Evolutionary conservation across 2,797 vertebrate genomes (phyloP), one percentile per base, ranked within the genome.

Genomic region (Bradypodion ventrale): DNA sequence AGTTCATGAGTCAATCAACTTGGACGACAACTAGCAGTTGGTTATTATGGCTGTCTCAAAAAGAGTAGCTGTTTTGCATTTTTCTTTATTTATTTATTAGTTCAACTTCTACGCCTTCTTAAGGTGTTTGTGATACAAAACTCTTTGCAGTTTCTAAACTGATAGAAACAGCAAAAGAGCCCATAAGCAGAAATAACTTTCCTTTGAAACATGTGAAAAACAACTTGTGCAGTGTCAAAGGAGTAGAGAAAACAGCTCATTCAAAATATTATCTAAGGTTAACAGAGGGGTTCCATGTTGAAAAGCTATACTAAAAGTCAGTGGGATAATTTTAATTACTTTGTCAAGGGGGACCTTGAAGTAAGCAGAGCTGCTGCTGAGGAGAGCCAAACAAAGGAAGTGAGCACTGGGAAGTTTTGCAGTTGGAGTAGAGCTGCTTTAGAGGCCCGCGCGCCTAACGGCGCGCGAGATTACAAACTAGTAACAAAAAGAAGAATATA

Each of bases 171-270:
- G 13, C 7, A 70, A 80, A 70, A 44, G 29, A 44, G 29, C 7
- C 27, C n/a, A 44, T 46, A 21, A 42, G 27, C 44, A 1, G 13
- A 59, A 2, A 16, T 2, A 56, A n/a, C 46, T 32, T 42, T 87
- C 0, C 0, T 85, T 16, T 80, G 46, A 9, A 87, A 78, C 78
- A 87, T 78, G 87, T 35, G 65, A 84, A 35, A 56, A 56, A 68
- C 35, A 80, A 82, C 7, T 0, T 80, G 49, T 29, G 66, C 12
- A 82, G 2, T 4, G 70, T 85, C 46, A 82, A 35, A 75, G 37
- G 0, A 7, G 25, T 80, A 68, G 27, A 19, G 89, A 82, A 16
- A 78, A 77, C 46, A 35, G 1, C 42, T 88, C 49, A 4, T 12
- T 80, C 15, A 73, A 83, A 1, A 82, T 82, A 2, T 8, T 10